A percentile compares a stretch with the other conserved stretches of the same genome.
These are phyloP conservation scores for Betta splendens DNA, from an alignment of 2,797 vertebrate genomes.

Conservation along the genomic window DNA sequence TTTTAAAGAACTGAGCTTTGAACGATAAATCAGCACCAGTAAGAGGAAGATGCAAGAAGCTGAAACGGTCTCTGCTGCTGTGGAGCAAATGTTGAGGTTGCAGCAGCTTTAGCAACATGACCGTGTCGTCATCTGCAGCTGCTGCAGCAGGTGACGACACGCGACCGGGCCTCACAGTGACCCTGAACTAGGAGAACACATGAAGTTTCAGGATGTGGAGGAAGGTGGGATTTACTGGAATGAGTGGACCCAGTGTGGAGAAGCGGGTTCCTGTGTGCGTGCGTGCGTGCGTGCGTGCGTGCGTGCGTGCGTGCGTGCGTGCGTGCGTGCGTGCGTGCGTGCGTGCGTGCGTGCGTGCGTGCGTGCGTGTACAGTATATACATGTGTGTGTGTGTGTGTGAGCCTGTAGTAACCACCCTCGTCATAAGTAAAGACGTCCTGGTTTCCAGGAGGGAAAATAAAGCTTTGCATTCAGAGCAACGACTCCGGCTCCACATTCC, in stretches of 20 bases:
- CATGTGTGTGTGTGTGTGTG: too few relatives aligned
- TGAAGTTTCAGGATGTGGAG: too few relatives aligned
- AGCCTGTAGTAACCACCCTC: not conserved
- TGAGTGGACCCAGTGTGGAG: too few relatives aligned
- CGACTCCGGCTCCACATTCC: constrained; percentile 5
- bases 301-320: too few relatives aligned
- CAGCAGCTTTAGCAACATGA: not conserved
- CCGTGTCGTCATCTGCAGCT: not conserved
- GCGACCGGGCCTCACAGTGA: too few relatives aligned
- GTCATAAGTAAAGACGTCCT: constrained; percentile 7
- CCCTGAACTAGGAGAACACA: too few relatives aligned
- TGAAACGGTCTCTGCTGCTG: not conserved
- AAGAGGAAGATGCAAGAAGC: not conserved
- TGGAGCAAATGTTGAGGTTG: not conserved
- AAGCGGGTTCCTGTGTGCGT: too few relatives aligned
- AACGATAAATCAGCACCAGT: not conserved
- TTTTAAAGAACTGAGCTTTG: not conserved
- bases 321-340: too few relatives aligned
- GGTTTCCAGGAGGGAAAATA: not conserved
- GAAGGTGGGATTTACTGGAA: too few relatives aligned
- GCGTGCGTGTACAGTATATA: too few relatives aligned
- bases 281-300: too few relatives aligned
- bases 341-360: too few relatives aligned
- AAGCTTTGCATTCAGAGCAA: constrained; percentile 29
- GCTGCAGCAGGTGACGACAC: constrained; percentile 6